Percentiles rank a stretch among this genome's conserved stretches.
These are phyloP conservation scores for Butorides virescens DNA, from an alignment of 2,113 vertebrate species.

Conservation along the genomic window DNA sequence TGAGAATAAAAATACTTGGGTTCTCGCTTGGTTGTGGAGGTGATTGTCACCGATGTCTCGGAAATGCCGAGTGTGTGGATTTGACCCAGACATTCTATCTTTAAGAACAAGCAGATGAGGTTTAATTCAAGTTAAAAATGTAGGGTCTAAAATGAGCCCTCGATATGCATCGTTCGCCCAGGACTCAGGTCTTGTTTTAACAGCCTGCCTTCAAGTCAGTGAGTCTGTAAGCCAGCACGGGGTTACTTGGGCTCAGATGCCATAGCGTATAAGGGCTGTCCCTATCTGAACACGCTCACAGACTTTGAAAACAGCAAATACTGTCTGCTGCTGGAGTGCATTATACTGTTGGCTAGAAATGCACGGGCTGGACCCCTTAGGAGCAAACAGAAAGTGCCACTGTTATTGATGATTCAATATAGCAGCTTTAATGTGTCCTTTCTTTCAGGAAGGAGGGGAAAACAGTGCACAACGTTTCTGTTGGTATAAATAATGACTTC, in stretches of 20 bases:
- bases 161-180: not conserved
- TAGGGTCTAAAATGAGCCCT: not conserved
- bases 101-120: not conserved
- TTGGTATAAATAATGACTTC: slow-evolving; percentile 7
- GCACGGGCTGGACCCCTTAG: not conserved
- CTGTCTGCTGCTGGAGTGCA: not conserved
- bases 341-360: not conserved
- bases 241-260: not conserved
- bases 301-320: not conserved
- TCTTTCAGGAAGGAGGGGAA: not conserved
- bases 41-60: not conserved
- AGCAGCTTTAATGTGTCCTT: not conserved
- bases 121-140: not conserved
- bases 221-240: not conserved
- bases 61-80: not conserved
- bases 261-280: not conserved
- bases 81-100: not conserved
- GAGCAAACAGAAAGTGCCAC: not conserved
- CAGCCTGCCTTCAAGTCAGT: not conserved
- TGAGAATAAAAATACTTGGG: not conserved
- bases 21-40: not conserved
- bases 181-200: not conserved
- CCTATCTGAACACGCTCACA: not conserved
- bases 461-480: not conserved
- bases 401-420: not conserved